Evolutionary conservation across 2,888 invertebrate genomes (phyloP), one percentile per base, ranked within the genome.

Genomic region (Ferrisia virgata): DNA sequence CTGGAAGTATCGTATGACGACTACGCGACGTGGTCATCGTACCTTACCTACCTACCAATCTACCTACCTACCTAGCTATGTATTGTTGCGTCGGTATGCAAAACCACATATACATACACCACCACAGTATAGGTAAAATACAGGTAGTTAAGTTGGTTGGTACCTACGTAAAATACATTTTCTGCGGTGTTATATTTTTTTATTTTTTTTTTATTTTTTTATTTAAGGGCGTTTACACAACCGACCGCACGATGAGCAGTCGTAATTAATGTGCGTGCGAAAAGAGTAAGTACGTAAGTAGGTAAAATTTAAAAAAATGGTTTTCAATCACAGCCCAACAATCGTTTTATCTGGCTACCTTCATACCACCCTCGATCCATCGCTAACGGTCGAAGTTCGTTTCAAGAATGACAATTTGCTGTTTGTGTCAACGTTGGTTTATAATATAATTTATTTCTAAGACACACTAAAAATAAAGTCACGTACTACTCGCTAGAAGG

Each of bases 341-440:
- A 36, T 72, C 15, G 31, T 31, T 64, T 64, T 64, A 64, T 64
- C 58, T 64, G 58, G 58, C 58, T 64, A 64, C 58, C 58, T 64
- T 64, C 43, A 64, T 28, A 13, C 28, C 58, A 64, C 58, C 58
- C 58, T 18, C 72, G 36, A 72, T 33, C 33, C 72, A 72, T 33
- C 72, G 72, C 72, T 33, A 72, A 72, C 33, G 72, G 72, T 72
- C 33, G 72, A 72, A 72, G 72, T 72, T 72, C 72, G 72, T 72
- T 72, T 72, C 72, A 72, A 72, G 72, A 72, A 72, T 72, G 72
- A 72, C 72, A 72, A 72, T 72, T 72, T 72, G 72, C 33, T 72
- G 72, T 72, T 72, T 72, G 72, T 72, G 72, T 72, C 72, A 72
- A 72, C 72, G 72, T 33, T 36, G 72, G 72, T 72, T 72, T 72